Conservation (phyloP, 2,888 invertebrate species). For the Carcina quercana region DNA sequence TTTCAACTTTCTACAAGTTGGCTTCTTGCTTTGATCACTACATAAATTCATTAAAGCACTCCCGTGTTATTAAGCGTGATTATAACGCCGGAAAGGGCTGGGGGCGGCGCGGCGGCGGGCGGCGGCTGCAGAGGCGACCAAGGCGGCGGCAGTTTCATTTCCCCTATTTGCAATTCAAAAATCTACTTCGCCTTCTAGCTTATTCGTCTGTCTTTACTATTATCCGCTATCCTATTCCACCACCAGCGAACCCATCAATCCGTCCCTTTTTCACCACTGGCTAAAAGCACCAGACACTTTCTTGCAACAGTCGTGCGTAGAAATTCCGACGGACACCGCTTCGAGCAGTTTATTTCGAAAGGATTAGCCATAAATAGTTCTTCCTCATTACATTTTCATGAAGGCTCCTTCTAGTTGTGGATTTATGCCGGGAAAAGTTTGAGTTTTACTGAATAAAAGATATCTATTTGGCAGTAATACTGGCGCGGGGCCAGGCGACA, state of each 20-base stretch:
- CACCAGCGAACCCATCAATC: conserved; percentile 20
- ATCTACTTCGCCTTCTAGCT: conserved; percentile 48
- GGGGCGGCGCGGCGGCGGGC: conserved; percentile 40
- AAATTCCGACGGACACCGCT: conserved; percentile 43
- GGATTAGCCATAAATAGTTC: conserved; percentile 73
- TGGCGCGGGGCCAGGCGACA: conserved; percentile 55
- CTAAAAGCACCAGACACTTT: conserved; percentile 47
- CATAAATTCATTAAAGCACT: conserved; percentile 64
- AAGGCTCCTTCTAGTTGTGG: conserved; percentile 55
- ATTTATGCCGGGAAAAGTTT: conserved; percentile 69
- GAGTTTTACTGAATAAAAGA: conserved; percentile 70
- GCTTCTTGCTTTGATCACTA: conserved; percentile 53
- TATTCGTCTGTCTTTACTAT: conserved; percentile 29
- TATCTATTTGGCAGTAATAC: conserved; percentile 61
- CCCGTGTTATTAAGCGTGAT: conserved; percentile 62
- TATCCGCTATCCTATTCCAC: conserved; percentile 33
- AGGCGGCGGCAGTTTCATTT: conserved; percentile 59
- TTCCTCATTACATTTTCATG: conserved; percentile 70
- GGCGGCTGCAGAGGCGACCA: conserved; percentile 41
- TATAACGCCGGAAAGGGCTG: conserved; percentile 55
- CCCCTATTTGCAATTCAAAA: conserved; percentile 72
- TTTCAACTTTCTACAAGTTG: conserved; percentile 32
- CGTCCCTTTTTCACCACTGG: conserved; percentile 32
- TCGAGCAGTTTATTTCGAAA: conserved; percentile 63
- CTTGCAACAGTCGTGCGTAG: conserved; percentile 44